Conservation (phyloP, 2,113 vertebrate species). For the Mesoclemmys tuberculata region DNA sequence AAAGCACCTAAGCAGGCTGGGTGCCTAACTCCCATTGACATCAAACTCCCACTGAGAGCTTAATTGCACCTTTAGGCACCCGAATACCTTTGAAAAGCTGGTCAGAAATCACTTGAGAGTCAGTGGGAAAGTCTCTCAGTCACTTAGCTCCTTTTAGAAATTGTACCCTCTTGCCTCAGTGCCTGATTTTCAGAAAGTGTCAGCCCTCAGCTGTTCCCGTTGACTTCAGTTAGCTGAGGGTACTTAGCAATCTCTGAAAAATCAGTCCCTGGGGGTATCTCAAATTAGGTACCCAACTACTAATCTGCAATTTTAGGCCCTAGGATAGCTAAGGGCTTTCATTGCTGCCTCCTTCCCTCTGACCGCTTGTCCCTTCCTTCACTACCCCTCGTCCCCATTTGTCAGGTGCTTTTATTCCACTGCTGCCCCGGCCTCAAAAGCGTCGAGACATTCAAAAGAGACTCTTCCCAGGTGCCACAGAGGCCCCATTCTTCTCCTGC, state of each 20-base stretch:
- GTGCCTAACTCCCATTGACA: fast-evolving
- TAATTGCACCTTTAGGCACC: fast-evolving
- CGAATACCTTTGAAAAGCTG: not conserved
- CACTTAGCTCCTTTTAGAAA: not conserved
- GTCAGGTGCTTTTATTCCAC: slow-evolving; percentile 34
- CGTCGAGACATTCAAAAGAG: not conserved
- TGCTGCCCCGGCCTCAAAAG: not conserved
- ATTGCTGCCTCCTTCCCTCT: not conserved
- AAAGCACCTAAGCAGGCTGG: not conserved
- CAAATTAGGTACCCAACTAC: fast-evolving
- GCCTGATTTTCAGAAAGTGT: not conserved
- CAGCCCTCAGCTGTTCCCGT: fast-evolving
- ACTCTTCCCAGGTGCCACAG: slow-evolving; percentile 33
- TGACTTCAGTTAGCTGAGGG: fast-evolving
- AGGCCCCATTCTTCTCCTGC: slow-evolving; percentile 65
- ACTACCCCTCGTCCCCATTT: not conserved
- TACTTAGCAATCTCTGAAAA: not conserved
- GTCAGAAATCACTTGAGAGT: not conserved
- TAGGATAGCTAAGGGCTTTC: not conserved
- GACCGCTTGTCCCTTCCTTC: not conserved
- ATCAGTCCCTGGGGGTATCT: not conserved
- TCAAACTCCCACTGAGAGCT: not conserved
- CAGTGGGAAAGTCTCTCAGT: not conserved
- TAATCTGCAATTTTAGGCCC: not conserved
- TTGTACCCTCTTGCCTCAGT: fast-evolving